Evolutionary conservation across 2,113 vertebrate genomes (phyloP), one percentile per base, ranked within the genome.

Genomic region (Periophthalmus modestus): DNA sequence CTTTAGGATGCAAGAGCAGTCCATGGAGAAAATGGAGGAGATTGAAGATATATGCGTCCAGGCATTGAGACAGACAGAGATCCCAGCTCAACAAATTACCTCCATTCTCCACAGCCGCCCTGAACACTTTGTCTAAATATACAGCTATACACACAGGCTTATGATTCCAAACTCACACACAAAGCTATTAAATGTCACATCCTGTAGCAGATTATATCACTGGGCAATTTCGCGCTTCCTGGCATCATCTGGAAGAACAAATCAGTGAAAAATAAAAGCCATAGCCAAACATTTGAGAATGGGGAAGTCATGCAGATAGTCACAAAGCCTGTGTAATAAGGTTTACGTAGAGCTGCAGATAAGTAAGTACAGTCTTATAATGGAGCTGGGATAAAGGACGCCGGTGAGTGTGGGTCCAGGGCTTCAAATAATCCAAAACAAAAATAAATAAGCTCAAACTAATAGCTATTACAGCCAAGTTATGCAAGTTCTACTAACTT

Each of bases 31-130:
- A 91, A 90, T 83, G 63, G 79, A 87, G 81, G 74, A 87, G 86
- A 92, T 82, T 86, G 87, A 91, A 91, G 89, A 92, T 90, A 81
- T 85, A 91, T 90, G 85, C 78, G 82, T 70, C 34, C 77, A 87
- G 76, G 79, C 88, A 92, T 91, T 83, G 86, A 85, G 82, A 84
- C 48, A 79, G 90, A 91, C 89, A 89, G 76, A 85, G 69, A 84
- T 78, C 75, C 81, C 54, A 84, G 81, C 57, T 77, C 78, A 78
- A 75, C 81, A 87, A 90, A 89, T 91, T 86, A 90, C 82, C 69
- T 73, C 59, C 74, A 73, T 84, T 48, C 76, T 62, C 70, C 52
- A 66, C 68, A 69, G 66, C 70, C 74, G 23, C 65, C 78, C 66
- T 23, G 77, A 84, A 86, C 75, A 79, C 78, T 82, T 78, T 72